Evolutionary conservation across 2,797 vertebrate species (phyloP).

Genomic region (Ispidina lecontei): DNA sequence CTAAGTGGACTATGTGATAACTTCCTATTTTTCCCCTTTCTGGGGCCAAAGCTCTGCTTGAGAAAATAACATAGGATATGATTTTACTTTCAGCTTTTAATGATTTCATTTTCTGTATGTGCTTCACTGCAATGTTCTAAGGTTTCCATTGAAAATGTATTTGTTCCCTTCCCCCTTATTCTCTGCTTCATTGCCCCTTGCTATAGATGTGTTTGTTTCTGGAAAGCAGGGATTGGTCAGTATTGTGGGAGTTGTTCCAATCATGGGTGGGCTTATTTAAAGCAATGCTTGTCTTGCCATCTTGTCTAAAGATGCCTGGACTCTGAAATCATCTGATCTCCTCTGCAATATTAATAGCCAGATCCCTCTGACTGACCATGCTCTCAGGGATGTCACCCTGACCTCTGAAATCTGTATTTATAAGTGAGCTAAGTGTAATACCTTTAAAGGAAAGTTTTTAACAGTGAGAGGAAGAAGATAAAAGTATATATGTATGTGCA

Average conservation of each 20-base stretch:
- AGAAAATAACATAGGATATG: background rate
- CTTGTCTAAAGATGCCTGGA: constrained; percentile 6
- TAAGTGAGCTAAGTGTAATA: background rate
- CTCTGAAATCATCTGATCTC: constrained; percentile 22
- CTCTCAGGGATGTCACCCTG: background rate
- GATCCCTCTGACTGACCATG: background rate
- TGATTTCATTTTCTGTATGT: background rate
- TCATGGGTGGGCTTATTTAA: constrained; percentile 18
- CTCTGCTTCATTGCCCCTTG: background rate
- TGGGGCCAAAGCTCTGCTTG: background rate
- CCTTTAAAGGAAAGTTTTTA: background rate
- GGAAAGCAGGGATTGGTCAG: background rate
- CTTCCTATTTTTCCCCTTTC: background rate
- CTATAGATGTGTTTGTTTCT: background rate
- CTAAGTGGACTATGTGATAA: background rate
- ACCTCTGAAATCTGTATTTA: background rate
- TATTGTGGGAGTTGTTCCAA: constrained; percentile 1
- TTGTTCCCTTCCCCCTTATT: background rate
- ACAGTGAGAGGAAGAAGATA: background rate
- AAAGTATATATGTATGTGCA: background rate
- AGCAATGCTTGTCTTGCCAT: background rate
- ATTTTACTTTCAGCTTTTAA: background rate
- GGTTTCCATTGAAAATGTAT: background rate
- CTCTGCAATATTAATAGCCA: background rate
- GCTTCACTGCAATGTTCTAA: background rate